A percentile compares a stretch with the other conserved stretches of the same genome.
Evolutionary conservation across 2,888 invertebrate genomes (phyloP).

Genomic region (Blera fallax): DNA sequence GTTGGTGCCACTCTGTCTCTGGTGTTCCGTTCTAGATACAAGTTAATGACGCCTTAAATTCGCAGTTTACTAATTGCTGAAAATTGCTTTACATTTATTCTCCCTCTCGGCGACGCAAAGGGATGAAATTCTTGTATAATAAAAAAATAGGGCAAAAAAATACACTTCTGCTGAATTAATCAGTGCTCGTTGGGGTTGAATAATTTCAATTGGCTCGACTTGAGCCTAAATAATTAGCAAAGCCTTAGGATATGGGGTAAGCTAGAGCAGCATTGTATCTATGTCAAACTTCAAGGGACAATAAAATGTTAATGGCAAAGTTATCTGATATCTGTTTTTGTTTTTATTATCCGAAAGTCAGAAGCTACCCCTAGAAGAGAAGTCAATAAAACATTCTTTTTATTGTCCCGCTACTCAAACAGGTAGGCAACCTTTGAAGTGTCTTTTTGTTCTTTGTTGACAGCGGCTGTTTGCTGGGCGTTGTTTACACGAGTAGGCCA

Average conservation of each 20-base stretch:
- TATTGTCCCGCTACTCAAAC: constrained; percentile 21
- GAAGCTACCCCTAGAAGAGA: not conserved
- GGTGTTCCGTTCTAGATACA: constrained; percentile 6
- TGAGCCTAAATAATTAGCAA: constrained; percentile 24
- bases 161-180: constrained; percentile 3
- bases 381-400: constrained; percentile 20
- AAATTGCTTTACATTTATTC: constrained; percentile 36
- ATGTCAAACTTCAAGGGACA: constrained; percentile 15
- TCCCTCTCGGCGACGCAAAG: constrained; percentile 1
- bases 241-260: not conserved
- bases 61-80: constrained; percentile 32
- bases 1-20: not conserved
- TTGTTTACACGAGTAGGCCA: constrained; percentile 8
- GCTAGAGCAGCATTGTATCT: constrained; percentile 1
- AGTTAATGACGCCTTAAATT: constrained; percentile 48
- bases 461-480: not conserved
- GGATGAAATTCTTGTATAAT: constrained; percentile 18
- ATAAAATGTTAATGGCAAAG: not conserved
- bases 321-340: constrained; percentile 5
- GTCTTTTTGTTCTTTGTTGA: constrained; percentile 12
- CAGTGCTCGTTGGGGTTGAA: constrained; percentile 35
- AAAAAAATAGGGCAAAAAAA: constrained; percentile 1
- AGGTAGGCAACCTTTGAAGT: constrained; percentile 32
- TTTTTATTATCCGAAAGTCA: not conserved
- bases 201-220: constrained; percentile 31